A percentile compares a stretch with the other conserved stretches of the same genome.
Conservation (phyloP, 2,113 vertebrate genomes). For the Romanogobio albipinnatus region DNA sequence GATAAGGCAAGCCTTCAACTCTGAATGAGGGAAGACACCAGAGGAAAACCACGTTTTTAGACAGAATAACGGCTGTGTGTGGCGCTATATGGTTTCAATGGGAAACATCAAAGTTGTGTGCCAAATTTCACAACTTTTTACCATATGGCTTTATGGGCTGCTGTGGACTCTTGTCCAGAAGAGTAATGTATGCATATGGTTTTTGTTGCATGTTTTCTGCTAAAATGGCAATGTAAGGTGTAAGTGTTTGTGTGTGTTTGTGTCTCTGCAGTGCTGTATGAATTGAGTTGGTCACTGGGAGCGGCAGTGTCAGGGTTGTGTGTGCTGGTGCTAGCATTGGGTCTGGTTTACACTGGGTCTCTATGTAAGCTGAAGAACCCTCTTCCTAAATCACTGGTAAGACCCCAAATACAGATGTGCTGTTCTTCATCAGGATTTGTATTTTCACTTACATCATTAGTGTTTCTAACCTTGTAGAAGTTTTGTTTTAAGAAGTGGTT, state of each 20-base stretch:
- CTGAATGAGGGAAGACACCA: not conserved
- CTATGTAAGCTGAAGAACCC: conserved; percentile 59
- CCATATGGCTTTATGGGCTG: not conserved
- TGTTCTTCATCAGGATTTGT: not conserved
- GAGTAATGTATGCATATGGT: not conserved
- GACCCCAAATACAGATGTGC: not conserved
- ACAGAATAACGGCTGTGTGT: not conserved
- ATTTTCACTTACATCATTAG: not conserved
- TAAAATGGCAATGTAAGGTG: not conserved
- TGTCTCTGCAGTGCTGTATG: conserved; percentile 47
- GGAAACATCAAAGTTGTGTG: not conserved
- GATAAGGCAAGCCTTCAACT: too few relatives aligned
- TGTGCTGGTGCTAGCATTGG: not conserved
- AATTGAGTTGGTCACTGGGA: not conserved
- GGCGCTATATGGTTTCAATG: not conserved
- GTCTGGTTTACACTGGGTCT: conserved; percentile 63
- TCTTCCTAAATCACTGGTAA: conserved; percentile 60
- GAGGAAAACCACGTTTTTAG: not conserved
- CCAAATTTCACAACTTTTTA: not conserved
- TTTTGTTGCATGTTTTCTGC: not conserved
- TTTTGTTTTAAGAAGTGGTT: not conserved
- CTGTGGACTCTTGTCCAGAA: not conserved
- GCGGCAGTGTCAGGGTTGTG: not conserved
- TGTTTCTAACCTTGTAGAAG: not conserved
- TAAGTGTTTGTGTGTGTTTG: conserved; percentile 18